Percentiles rank a stretch among this genome's conserved stretches.
Conservation (phyloP, 2,113 vertebrate genomes). For the Hystrix cristata region DNA sequence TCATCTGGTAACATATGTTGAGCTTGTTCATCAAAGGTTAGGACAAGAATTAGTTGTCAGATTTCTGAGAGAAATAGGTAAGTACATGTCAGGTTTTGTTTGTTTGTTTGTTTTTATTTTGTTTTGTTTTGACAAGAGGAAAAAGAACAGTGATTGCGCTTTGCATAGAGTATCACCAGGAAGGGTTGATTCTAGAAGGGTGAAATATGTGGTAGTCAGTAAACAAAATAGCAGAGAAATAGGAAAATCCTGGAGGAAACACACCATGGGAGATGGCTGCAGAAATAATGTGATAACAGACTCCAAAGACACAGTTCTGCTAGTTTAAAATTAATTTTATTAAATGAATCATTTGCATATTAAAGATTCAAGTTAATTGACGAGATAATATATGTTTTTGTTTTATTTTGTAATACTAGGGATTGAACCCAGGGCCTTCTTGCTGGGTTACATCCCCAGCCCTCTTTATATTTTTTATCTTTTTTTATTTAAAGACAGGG, state of each 20-base stretch:
- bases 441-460: neutral
- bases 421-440: neutral
- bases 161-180: neutral
- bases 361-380: slow-evolving; percentile 4
- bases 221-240: neutral
- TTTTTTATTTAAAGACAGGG: neutral
- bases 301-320: neutral
- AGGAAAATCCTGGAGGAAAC: neutral
- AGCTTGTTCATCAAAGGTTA: neutral
- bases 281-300: neutral
- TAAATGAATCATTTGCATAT: slow-evolving; percentile 17
- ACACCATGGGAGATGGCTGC: neutral
- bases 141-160: neutral
- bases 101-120: neutral
- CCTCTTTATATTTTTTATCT: neutral
- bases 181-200: neutral
- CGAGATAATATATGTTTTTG: neutral
- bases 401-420: neutral
- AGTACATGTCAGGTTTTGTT: neutral
- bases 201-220: neutral
- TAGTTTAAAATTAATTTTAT: neutral
- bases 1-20: neutral
- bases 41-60: neutral
- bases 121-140: neutral
- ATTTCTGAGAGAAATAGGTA: neutral